These are phyloP conservation scores for Synergus gifuensis DNA, from an alignment of 2,888 invertebrate species.

Conservation along the genomic window DNA sequence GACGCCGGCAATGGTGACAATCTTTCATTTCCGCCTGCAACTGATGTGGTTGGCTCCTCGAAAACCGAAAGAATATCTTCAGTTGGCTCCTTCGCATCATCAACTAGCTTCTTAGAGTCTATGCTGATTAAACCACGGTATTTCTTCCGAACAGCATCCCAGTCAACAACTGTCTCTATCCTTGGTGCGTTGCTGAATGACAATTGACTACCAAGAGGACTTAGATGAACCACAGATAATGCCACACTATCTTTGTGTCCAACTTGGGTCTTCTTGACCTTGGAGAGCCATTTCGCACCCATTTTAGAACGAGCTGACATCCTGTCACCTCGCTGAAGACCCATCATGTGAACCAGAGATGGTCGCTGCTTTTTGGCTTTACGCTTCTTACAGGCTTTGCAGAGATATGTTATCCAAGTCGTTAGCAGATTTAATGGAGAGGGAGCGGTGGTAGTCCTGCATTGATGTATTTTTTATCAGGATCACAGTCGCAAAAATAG, in stretches of 20 bases:
- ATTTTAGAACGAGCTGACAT: conserved; percentile 91
- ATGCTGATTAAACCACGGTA: conserved; percentile 87
- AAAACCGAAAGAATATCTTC: conserved; percentile 57
- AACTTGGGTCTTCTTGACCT: conserved; percentile 91
- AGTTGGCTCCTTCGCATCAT: conserved; percentile 62
- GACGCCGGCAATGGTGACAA: conserved; percentile 47
- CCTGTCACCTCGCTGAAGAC: conserved; percentile 83
- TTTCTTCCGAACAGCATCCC: conserved; percentile 94
- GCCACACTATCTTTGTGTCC: conserved; percentile 89
- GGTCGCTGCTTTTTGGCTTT: conserved; percentile 87
- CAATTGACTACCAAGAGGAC: conserved; percentile 90
- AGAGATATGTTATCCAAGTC: conserved; percentile 93
- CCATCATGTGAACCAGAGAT: conserved; percentile 91
- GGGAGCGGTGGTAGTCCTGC: conserved; percentile 95
- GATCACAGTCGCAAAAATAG: not conserved
- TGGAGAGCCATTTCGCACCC: conserved; percentile 93
- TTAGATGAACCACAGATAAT: conserved; percentile 88
- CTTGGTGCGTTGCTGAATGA: conserved; percentile 86
- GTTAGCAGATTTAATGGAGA: conserved; percentile 98
- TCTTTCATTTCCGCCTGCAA: not conserved
- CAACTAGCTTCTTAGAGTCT: conserved; percentile 78
- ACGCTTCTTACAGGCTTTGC: conserved; percentile 88
- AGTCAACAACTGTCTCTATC: conserved; percentile 94
- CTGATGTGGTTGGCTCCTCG: conserved; percentile 56
- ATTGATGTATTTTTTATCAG: conserved; percentile 37